Evolutionary conservation across 2,113 vertebrate species (phyloP), one percentile per base, ranked within the genome.

Genomic region (Myocastor coypus): DNA sequence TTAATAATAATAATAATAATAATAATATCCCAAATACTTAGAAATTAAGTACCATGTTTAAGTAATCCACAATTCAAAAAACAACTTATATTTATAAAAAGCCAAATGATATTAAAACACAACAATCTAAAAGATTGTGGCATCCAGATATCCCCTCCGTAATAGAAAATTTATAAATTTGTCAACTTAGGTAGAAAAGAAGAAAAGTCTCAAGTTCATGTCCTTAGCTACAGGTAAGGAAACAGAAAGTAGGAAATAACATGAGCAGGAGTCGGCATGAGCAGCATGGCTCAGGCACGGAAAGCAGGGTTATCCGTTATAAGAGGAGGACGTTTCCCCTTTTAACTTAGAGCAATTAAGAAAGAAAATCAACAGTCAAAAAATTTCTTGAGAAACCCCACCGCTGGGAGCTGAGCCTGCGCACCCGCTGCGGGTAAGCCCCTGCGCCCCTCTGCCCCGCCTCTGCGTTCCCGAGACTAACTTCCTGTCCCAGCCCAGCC

Each of bases 241-340:
- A 96, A 83, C 32, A 57, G 34, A 73, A 88, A 83, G 37, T 30
- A 55, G 1, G 9, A 91, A 93, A 93, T 37, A 82, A 92, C 46
- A 5, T 64, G 40, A 55, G n/a, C 59, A 78, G 19, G 32, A 57
- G 61, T 46, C 37, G 34, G 42, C n/a, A 42, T 52, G 17, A 1
- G 20, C 28, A 69, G 50, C 59, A 81, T 30, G 13, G 50, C 55
- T 95, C 26, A 83, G 2, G 13, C 34, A 2, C 50, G 13, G 68
- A 26, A 63, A 40, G 46, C 20, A 64, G 46, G 68, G 5, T 28
- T 40, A 10, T 14, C 19, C 26, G 8, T 42, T 34, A 19, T 32
- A 61, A 89, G 83, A 84, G 17, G 28, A 84, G 17, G 28, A 32
- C 46, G 32, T 50, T 78, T 78, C 52, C 37, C 4, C 37, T 73